These are phyloP conservation scores for Andrena cerasifolii DNA, from an alignment of 1,140 invertebrate genomes.

Conservation along the genomic window DNA sequence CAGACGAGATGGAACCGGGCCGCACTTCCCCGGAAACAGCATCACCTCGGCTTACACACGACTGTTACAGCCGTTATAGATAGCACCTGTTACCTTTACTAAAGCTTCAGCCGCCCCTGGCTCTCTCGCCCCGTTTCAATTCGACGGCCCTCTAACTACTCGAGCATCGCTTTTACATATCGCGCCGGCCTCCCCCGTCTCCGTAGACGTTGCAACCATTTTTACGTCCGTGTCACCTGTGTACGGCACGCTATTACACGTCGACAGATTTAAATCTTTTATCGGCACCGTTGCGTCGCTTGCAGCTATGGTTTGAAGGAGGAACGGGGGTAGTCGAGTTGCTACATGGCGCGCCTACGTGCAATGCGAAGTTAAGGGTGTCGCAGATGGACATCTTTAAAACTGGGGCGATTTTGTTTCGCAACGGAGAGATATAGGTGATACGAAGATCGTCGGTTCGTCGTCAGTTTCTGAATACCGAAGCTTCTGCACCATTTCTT, in stretches of 20 bases:
- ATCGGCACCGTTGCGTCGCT: background rate
- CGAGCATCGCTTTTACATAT: slow-evolving; percentile 65
- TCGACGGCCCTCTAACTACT: slow-evolving; percentile 60
- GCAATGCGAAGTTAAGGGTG: no score
- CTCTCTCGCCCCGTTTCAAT: slow-evolving; percentile 58
- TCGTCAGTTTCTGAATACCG: no score
- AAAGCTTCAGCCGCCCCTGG: slow-evolving; percentile 55
- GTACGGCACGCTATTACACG: no score
- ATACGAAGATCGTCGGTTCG: no score
- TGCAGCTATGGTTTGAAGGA: no score
- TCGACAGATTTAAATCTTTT: slow-evolving; percentile 2
- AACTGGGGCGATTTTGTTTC: no score
- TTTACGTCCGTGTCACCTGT: background rate
- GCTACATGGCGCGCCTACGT: no score
- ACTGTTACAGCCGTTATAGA: slow-evolving; percentile 68
- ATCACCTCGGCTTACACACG: slow-evolving; percentile 61
- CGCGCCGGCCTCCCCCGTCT: background rate
- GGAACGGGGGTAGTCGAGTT: no score
- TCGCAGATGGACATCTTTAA: no score
- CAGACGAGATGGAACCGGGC: slow-evolving; percentile 61
- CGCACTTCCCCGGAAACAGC: slow-evolving; percentile 66
- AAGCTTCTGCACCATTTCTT: no score
- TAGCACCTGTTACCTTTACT: slow-evolving; percentile 78
- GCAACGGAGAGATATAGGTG: no score
- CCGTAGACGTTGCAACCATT: background rate